A percentile compares a stretch with the other conserved stretches of the same genome.
phyloP scores from a whole-genome alignment of 1,140 invertebrate genomes.

The Sipha flava region DNA sequence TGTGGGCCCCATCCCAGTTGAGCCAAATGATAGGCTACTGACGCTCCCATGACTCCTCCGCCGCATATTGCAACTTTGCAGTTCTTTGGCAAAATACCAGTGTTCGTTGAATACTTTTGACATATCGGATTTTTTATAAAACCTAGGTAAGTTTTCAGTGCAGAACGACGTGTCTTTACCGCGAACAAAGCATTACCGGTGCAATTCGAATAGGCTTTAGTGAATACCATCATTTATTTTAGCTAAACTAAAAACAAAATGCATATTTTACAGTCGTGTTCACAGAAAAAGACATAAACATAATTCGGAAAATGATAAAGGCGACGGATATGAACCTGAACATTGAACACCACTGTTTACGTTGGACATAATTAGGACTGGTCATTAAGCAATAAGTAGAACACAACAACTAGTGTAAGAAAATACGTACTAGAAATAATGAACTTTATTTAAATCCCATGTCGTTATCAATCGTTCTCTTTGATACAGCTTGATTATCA shows the following conservation, averaged over 20 bases:
- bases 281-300: neutral
- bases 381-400: neutral
- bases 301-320: too few relatives aligned
- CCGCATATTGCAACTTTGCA: constrained; percentile 79
- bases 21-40: constrained; percentile 88
- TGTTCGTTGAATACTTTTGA: neutral
- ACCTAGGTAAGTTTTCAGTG: neutral
- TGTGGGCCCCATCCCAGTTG: constrained; percentile 70
- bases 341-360: too few relatives aligned
- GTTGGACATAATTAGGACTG: too few relatives aligned
- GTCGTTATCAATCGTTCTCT: neutral
- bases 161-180: neutral
- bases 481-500: neutral
- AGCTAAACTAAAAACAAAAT: neutral
- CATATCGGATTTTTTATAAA: neutral
- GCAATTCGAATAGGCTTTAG: neutral
- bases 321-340: too few relatives aligned
- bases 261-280: neutral
- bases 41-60: constrained; percentile 85
- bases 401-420: neutral
- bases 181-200: neutral
- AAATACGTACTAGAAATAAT: neutral
- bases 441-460: neutral
- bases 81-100: constrained; percentile 40
- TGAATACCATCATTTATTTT: constrained; percentile 8